These are phyloP conservation scores for Nephotettix cincticeps DNA, from an alignment of 1,140 invertebrate species.

Conservation along the genomic window DNA sequence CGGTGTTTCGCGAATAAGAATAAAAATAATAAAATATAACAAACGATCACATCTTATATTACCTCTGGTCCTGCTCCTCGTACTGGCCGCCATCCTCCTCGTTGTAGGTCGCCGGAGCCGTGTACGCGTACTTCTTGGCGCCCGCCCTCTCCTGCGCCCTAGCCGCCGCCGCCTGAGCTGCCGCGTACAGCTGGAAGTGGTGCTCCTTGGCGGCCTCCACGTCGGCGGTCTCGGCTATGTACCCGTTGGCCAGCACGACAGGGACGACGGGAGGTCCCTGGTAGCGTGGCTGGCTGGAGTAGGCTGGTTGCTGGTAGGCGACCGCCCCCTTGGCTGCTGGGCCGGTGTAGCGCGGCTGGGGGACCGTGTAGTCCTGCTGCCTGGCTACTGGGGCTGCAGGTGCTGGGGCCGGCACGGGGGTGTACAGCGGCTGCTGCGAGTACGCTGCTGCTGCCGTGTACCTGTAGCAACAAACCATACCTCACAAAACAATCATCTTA, in stretches of 20 bases:
- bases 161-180: constrained; percentile 51
- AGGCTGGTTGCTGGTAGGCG: background rate
- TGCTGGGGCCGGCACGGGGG: background rate
- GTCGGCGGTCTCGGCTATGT: constrained; percentile 58
- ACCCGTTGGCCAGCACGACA: constrained; percentile 49
- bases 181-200: constrained; percentile 55
- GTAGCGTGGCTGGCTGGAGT: constrained; percentile 38
- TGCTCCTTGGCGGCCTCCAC: constrained; percentile 56
- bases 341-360: constrained; percentile 10
- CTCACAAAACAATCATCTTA: no score
- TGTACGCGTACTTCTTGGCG: constrained; percentile 34
- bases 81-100: constrained; percentile 50
- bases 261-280: constrained; percentile 10
- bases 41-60: background rate
- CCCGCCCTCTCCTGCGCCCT: constrained; percentile 42
- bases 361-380: background rate
- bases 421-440: background rate
- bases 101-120: constrained; percentile 50
- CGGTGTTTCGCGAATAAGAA: no score
- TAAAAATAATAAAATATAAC: no score
- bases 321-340: background rate
- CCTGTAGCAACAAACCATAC: background rate
- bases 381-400: background rate
- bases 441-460: background rate
- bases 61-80: constrained; percentile 43